Conservation (phyloP, 2,797 vertebrate genomes). For the Parauchenoglanis ngamensis region DNA sequence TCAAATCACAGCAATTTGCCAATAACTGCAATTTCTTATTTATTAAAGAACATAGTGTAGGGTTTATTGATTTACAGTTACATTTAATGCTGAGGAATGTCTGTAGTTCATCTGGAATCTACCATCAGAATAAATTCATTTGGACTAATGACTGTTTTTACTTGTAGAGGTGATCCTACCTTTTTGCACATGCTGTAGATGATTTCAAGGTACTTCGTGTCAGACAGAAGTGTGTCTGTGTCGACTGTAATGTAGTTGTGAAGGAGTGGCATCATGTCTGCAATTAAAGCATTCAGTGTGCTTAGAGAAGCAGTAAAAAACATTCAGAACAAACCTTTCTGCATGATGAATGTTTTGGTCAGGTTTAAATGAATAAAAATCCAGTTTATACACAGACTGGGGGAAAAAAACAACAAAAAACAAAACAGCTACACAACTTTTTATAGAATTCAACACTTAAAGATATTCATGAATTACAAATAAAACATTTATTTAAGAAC, state of each 20-base stretch:
- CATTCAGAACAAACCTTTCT: background rate
- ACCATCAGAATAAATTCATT: background rate
- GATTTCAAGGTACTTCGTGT: slow-evolving; percentile 98
- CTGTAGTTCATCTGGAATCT: background rate
- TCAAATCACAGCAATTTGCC: background rate
- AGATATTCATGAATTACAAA: background rate
- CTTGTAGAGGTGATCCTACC: slow-evolving; percentile 69
- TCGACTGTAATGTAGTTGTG: slow-evolving; percentile 99
- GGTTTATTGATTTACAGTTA: background rate
- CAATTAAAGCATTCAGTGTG: slow-evolving; percentile 31
- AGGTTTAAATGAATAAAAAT: background rate
- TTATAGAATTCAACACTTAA: background rate
- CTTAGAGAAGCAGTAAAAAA: background rate
- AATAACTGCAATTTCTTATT: background rate
- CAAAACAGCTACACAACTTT: background rate
- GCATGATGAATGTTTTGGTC: background rate
- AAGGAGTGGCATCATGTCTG: slow-evolving; percentile 99
- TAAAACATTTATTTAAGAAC: too few species aligned
- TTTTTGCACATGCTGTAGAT: slow-evolving; percentile 99
- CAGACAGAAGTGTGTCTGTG: slow-evolving; percentile 94
- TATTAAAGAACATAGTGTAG: too few species aligned
- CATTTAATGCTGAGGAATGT: background rate
- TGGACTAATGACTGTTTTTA: background rate
- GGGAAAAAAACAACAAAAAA: background rate
- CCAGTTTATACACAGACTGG: background rate